Conservation (phyloP, 1,140 invertebrate genomes). For the Heliconius eleuchia region DNA sequence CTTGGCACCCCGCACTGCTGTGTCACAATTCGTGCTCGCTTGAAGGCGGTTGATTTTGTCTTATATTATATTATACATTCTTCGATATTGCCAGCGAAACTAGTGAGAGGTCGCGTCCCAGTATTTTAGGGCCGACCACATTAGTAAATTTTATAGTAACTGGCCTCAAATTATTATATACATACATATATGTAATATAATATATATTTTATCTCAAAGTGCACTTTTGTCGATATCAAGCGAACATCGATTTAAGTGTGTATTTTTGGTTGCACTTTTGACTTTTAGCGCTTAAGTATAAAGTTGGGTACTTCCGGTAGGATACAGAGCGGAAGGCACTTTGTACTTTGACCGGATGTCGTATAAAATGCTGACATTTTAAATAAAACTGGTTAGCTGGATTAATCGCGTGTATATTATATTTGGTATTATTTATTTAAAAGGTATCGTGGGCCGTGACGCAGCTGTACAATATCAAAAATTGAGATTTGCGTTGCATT, state of each 20-base stretch:
- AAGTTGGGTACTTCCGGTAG: slow-evolving; percentile 1
- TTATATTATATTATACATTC: slow-evolving; percentile 24
- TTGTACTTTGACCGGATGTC: slow-evolving; percentile 43
- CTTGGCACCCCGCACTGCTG: slow-evolving; percentile 12
- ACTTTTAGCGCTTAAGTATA: not conserved
- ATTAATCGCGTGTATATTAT: too few species aligned
- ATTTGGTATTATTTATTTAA: too few species aligned
- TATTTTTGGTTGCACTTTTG: not conserved
- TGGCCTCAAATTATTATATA: slow-evolving; percentile 21
- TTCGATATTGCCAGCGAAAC: slow-evolving; percentile 38
- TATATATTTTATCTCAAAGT: not conserved
- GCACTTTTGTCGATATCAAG: not conserved
- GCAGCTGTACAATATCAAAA: slow-evolving; percentile 16
- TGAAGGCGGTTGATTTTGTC: not conserved
- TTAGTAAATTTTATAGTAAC: slow-evolving; percentile 42
- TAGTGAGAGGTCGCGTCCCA: slow-evolving; percentile 40
- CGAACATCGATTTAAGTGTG: not conserved
- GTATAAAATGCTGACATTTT: slow-evolving; percentile 22
- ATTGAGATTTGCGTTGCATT: slow-evolving; percentile 23
- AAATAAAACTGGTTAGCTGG: too few species aligned
- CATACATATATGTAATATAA: slow-evolving; percentile 5
- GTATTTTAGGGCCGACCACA: slow-evolving; percentile 32
- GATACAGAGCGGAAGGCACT: slow-evolving; percentile 36
- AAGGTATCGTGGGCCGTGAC: too few species aligned
- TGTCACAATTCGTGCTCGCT: not conserved